Percentiles rank a stretch among this genome's conserved stretches.
phyloP scores from a whole-genome alignment of 2,888 invertebrate genomes.

The Callosobruchus maculatus region DNA sequence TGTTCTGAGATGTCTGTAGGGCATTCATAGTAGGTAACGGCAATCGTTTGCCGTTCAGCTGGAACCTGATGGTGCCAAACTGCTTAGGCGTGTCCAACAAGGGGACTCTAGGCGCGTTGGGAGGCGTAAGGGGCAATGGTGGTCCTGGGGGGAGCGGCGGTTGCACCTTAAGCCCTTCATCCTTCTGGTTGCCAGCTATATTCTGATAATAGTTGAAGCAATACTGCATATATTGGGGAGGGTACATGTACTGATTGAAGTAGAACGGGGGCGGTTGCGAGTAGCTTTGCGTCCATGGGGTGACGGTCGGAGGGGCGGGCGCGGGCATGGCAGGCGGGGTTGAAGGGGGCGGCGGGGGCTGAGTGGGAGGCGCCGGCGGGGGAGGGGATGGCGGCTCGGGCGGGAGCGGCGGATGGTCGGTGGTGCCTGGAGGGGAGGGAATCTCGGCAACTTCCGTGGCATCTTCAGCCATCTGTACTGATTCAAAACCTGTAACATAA shows the following conservation, averaged over 20 bases:
- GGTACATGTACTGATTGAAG: slow-evolving; percentile 47
- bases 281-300: slow-evolving; percentile 14
- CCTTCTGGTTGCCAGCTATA: slow-evolving; percentile 5
- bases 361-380: slow-evolving; percentile 15
- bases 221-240: slow-evolving; percentile 49
- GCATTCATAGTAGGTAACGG: slow-evolving; percentile 37
- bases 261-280: slow-evolving; percentile 11
- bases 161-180: slow-evolving; percentile 40
- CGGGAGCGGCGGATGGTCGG: slow-evolving; percentile 30
- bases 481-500: neutral
- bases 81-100: slow-evolving; percentile 42
- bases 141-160: slow-evolving; percentile 60
- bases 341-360: slow-evolving; percentile 4
- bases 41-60: slow-evolving; percentile 49
- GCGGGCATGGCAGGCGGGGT: slow-evolving; percentile 27
- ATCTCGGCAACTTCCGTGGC: slow-evolving; percentile 22
- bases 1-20: slow-evolving; percentile 44
- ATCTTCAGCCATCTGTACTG: neutral
- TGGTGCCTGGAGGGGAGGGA: slow-evolving; percentile 30
- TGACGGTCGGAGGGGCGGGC: slow-evolving; percentile 20
- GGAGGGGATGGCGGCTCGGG: slow-evolving; percentile 23
- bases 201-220: slow-evolving; percentile 40
- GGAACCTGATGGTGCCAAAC: slow-evolving; percentile 55
- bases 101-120: slow-evolving; percentile 38
- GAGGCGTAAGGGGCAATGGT: slow-evolving; percentile 19